Conservation (phyloP, 2,888 invertebrate genomes). For the Hanleya hanleyi region DNA sequence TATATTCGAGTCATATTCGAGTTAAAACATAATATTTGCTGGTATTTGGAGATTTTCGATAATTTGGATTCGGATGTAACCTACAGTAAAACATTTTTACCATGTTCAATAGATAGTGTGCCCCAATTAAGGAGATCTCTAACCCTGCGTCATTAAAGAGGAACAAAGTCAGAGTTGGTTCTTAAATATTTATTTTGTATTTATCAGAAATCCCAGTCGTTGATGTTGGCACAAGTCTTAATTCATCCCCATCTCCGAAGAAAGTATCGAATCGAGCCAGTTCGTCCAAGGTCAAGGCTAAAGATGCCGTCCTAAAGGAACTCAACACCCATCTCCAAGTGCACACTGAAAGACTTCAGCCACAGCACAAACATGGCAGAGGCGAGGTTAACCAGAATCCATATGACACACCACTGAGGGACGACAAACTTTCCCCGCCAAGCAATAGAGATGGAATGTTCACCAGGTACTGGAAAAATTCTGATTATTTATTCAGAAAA, state of each 20-base stretch:
- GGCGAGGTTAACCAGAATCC: not conserved
- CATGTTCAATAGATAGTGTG: too few relatives aligned
- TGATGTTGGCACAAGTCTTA: not conserved
- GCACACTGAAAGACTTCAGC: not conserved
- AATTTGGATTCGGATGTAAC: too few relatives aligned
- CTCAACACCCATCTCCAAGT: not conserved
- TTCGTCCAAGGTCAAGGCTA: not conserved
- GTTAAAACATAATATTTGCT: too few relatives aligned
- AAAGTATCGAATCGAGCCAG: not conserved
- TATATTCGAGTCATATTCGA: too few relatives aligned
- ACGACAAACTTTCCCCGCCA: not conserved
- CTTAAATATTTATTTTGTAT: not conserved
- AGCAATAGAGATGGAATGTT: not conserved
- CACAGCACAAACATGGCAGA: not conserved
- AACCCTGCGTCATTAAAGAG: too few relatives aligned
- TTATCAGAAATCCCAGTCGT: not conserved
- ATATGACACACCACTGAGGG: not conserved
- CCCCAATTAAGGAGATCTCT: too few relatives aligned
- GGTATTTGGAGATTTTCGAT: too few relatives aligned
- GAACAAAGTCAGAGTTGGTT: too few relatives aligned
- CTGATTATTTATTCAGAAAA: too few relatives aligned
- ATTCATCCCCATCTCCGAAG: not conserved
- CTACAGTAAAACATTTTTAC: too few relatives aligned
- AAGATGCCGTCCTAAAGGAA: not conserved
- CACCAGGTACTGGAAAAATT: not conserved